Evolutionary conservation across 2,888 invertebrate species (phyloP).

Genomic region (Ochropacha duplaris): DNA sequence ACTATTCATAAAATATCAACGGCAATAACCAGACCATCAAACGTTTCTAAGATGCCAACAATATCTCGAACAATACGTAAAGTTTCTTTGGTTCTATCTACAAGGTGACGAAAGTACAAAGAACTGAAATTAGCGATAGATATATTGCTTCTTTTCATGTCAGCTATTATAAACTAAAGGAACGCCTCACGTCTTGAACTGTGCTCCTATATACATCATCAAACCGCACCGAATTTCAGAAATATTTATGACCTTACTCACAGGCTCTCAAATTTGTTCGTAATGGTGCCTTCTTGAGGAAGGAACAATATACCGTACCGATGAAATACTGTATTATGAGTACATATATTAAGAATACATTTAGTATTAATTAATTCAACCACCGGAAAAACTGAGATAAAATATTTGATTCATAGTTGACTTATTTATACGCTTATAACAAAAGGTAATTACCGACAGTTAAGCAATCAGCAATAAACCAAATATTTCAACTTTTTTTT

Average conservation of each 20-base stretch:
- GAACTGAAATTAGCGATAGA: neutral
- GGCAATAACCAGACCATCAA: neutral
- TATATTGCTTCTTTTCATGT: conserved; percentile 3
- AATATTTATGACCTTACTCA: neutral
- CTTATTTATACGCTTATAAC: too few relatives aligned
- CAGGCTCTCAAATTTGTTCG: neutral
- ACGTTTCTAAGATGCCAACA: neutral
- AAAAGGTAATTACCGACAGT: too few relatives aligned
- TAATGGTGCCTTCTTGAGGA: neutral
- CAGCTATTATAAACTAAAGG: conserved; percentile 4
- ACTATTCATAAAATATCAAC: neutral
- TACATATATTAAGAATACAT: too few relatives aligned
- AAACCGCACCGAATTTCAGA: neutral
- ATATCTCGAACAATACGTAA: neutral
- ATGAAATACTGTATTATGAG: neutral
- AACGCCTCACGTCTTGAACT: neutral
- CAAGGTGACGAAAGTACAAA: conserved; percentile 1
- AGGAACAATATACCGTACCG: neutral
- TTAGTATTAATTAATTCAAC: too few relatives aligned
- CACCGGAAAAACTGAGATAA: too few relatives aligned
- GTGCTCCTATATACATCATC: neutral
- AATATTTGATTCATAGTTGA: too few relatives aligned
- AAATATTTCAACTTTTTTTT: too few relatives aligned
- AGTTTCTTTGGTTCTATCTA: neutral
- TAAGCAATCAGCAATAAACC: too few relatives aligned